These are phyloP conservation scores for Strix occidentalis DNA, from an alignment of 2,797 vertebrate genomes.

Conservation along the genomic window DNA sequence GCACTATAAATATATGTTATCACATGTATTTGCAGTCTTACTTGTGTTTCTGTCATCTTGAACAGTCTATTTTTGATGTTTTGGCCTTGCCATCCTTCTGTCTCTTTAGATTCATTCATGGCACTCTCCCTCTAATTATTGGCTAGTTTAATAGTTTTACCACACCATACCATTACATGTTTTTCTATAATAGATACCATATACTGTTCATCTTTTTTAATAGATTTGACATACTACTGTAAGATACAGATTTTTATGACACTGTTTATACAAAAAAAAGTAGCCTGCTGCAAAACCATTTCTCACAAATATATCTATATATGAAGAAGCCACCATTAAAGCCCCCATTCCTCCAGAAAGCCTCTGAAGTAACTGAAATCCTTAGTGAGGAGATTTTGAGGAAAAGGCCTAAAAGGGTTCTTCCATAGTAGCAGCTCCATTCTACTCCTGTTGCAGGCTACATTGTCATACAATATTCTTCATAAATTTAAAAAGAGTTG, in stretches of 20 bases:
- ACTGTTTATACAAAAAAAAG: background rate
- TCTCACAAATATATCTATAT: background rate
- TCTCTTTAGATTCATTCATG: background rate
- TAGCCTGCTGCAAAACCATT: background rate
- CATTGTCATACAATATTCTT: background rate
- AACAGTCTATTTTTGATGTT: background rate
- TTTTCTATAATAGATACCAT: background rate
- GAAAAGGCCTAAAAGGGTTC: background rate
- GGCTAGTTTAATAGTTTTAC: background rate
- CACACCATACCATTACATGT: background rate
- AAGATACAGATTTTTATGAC: background rate
- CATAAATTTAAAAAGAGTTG: background rate
- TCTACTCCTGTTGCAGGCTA: background rate
- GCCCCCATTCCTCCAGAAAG: background rate
- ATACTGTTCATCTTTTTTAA: background rate
- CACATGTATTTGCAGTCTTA: background rate
- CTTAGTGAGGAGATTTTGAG: background rate
- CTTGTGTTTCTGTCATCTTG: background rate
- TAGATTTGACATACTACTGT: background rate
- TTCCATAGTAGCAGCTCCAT: background rate
- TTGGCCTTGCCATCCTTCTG: background rate
- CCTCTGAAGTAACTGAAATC: background rate
- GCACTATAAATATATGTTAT: background rate
- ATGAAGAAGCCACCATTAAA: background rate
- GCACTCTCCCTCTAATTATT: background rate